Percentiles rank a stretch among this genome's conserved stretches.
Conservation (phyloP, 2,888 invertebrate species). For the Icerya purchasi region DNA sequence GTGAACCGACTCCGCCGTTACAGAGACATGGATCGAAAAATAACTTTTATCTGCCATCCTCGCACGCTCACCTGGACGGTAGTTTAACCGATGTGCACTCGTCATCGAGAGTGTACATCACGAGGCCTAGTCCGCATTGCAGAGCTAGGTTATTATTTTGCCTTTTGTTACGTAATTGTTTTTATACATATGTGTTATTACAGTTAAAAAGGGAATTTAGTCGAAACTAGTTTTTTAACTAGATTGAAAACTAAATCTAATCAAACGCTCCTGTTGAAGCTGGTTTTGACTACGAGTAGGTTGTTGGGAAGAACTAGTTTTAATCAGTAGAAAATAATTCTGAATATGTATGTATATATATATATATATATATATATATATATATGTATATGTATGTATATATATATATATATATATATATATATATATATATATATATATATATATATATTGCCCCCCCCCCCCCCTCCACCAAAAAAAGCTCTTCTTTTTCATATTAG, state of each 20-base stretch:
- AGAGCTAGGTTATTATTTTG: slow-evolving; percentile 40
- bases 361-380: not conserved
- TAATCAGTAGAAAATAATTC: not conserved
- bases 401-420: not conserved
- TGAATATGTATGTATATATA: not conserved
- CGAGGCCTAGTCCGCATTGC: slow-evolving; percentile 60
- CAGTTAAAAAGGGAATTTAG: too few species aligned
- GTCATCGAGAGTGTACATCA: slow-evolving; percentile 30
- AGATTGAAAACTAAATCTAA: too few species aligned
- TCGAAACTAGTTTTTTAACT: too few species aligned
- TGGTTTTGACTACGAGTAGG: too few species aligned
- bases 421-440: not conserved
- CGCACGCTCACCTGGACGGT: slow-evolving; percentile 7
- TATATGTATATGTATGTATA: not conserved
- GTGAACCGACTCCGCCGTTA: slow-evolving; percentile 71
- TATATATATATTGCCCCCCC: slow-evolving; percentile 12
- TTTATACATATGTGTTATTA: too few species aligned
- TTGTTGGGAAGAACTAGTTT: not conserved
- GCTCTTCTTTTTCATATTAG: too few species aligned
- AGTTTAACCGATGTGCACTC: slow-evolving; percentile 7
- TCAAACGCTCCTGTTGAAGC: too few species aligned
- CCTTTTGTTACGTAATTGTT: too few species aligned
- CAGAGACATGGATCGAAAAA: slow-evolving; percentile 68
- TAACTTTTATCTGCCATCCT: slow-evolving; percentile 64
- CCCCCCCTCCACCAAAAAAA: too few species aligned